A percentile compares a stretch with the other conserved stretches of the same genome.
phyloP scores from a whole-genome alignment of 2,113 vertebrate genomes.

The Asarcornis scutulata region DNA sequence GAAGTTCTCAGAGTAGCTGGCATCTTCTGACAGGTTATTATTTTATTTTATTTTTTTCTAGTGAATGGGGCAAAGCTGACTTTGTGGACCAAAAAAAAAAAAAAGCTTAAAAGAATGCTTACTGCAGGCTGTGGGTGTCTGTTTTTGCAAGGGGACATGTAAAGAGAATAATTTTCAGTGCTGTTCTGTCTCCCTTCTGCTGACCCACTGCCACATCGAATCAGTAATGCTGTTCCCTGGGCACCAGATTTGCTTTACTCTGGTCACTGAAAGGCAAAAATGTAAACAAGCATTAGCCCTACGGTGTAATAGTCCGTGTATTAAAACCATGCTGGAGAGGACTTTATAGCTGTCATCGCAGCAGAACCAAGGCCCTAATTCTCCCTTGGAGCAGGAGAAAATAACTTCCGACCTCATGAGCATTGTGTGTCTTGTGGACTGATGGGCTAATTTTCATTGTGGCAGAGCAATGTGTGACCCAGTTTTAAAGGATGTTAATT shows the following conservation, averaged over 20 bases:
- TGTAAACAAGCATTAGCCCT: slow-evolving; percentile 1
- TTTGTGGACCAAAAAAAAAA: neutral
- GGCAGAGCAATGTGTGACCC: slow-evolving; percentile 4
- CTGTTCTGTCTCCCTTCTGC: slow-evolving; percentile 11
- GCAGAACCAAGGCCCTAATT: slow-evolving; percentile 21
- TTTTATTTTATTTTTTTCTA: neutral
- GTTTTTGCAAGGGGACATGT: neutral
- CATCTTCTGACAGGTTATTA: neutral
- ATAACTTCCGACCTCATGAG: slow-evolving; percentile 29
- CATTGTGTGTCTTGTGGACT: slow-evolving; percentile 41
- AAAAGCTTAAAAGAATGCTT: neutral
- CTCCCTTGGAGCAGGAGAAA: slow-evolving; percentile 46
- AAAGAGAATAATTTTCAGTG: neutral
- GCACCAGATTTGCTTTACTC: neutral
- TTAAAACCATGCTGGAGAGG: slow-evolving; percentile 37
- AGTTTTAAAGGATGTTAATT: slow-evolving; percentile 22
- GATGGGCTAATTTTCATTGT: slow-evolving; percentile 50
- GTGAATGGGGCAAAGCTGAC: neutral
- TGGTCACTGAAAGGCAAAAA: slow-evolving; percentile 29
- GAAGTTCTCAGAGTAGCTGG: neutral
- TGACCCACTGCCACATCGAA: slow-evolving; percentile 34
- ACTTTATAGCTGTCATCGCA: slow-evolving; percentile 1
- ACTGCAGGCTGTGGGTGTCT: neutral
- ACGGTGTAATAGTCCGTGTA: neutral
- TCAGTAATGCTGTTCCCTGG: neutral